Evolutionary conservation across 2,113 vertebrate genomes (phyloP), one percentile per base, ranked within the genome.

Genomic region (Rhynchomys soricoides): DNA sequence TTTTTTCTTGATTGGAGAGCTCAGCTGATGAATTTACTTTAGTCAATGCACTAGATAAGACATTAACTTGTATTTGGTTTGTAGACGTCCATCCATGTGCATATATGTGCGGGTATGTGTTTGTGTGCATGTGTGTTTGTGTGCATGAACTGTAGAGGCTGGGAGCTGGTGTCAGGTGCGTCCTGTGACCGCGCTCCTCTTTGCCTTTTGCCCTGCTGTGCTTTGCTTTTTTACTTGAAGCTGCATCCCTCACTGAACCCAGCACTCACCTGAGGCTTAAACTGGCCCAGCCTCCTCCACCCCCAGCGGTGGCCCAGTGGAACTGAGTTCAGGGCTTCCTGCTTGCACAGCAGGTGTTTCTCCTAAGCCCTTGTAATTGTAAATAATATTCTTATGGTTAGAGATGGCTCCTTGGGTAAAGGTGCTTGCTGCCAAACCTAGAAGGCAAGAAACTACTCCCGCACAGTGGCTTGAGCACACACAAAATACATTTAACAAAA

Each of bases 1-100:
- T 57, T 97, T 94, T 57, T 95, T 93, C 55, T 91, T 40, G 40
- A 13, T 40, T 91, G 19, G 79, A 91, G 62, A 90, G 31, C 22
- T 94, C 94, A 71, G 70, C 34, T 94, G 50, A 73, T 77, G 73
- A 86, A 64, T 62, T 89, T 94, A 48, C 74, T 64, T 91, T 91
- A 66, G 34, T 77, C 59, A 93, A 89, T 71, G 15, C 81, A 59
- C 24, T 48, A 78, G 71, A 62, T 86, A 62, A 26, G 79, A 79
- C 31, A 70, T 22, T 68, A 59, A 48, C 1, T 29, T 45, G 12
- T 55, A 10, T 68, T 34, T 68, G 40, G 62, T 68, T 7, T 70
- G 34, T 70, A 22, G 3, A 48, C 52, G 12, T n/a, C 2, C 48
- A 21, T n/a, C 34, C 40, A 52, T n/a, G 31, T 22, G 34, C 48